Percentiles rank a stretch among this genome's conserved stretches.
Conservation (phyloP, 2,888 invertebrate genomes). For the Osmoderma eremita region DNA sequence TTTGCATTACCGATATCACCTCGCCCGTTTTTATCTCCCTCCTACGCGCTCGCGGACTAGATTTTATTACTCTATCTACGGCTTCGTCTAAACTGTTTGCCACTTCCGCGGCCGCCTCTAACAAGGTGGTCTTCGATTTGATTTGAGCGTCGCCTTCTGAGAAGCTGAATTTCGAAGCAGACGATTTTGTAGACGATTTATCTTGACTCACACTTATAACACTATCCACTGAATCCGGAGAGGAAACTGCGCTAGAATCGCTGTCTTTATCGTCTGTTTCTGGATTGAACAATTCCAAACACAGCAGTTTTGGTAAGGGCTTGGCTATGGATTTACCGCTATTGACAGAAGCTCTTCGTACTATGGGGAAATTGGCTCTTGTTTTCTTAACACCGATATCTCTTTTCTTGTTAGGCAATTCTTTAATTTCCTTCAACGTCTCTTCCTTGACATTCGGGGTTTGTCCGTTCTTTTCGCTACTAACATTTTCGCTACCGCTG, state of each 20-base stretch:
- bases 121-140: constrained; percentile 42
- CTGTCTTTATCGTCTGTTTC: constrained; percentile 92
- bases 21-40: constrained; percentile 67
- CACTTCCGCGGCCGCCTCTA: constrained; percentile 74
- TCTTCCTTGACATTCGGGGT: constrained; percentile 67
- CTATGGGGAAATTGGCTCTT: constrained; percentile 73
- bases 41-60: constrained; percentile 68
- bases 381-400: constrained; percentile 69
- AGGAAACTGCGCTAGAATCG: constrained; percentile 87
- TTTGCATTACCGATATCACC: constrained; percentile 58
- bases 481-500: constrained; percentile 61
- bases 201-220: constrained; percentile 67
- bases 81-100: constrained; percentile 75
- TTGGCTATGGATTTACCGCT: constrained; percentile 71
- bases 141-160: constrained; percentile 30
- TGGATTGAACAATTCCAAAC: constrained; percentile 87
- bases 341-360: constrained; percentile 72
- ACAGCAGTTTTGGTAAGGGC: constrained; percentile 78
- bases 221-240: constrained; percentile 87
- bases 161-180: constrained; percentile 28
- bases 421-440: constrained; percentile 76
- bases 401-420: constrained; percentile 76
- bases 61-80: constrained; percentile 74
- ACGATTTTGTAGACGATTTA: constrained; percentile 29
- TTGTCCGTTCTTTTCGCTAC: constrained; percentile 55